Evolutionary conservation across 2,888 invertebrate genomes (phyloP).

Genomic region (Bruchidius siliquastri): DNA sequence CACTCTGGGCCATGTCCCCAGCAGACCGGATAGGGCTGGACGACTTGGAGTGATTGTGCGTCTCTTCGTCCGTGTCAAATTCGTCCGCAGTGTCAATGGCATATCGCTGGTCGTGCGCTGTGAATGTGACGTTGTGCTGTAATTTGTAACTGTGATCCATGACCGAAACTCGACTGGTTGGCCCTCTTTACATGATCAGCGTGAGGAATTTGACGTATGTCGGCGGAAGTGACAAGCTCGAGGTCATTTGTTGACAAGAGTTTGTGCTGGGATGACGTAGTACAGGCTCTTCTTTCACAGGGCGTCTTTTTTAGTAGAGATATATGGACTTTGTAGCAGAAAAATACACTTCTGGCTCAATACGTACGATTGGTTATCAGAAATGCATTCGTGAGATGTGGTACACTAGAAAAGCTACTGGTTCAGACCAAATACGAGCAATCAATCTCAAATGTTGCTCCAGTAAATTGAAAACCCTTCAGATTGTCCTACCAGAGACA

Average conservation of each 20-base stretch:
- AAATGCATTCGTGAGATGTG: too few species aligned
- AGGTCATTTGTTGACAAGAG: not conserved
- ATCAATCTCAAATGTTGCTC: too few species aligned
- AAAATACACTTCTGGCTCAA: too few species aligned
- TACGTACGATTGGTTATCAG: too few species aligned
- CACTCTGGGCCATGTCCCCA: conserved; percentile 20
- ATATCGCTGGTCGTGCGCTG: conserved; percentile 9
- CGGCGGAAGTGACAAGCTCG: not conserved
- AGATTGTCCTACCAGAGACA: too few species aligned
- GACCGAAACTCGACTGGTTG: conserved; percentile 7
- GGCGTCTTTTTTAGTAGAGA: too few species aligned
- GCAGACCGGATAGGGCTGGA: conserved; percentile 17
- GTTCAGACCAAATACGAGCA: too few species aligned
- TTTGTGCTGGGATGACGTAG: not conserved
- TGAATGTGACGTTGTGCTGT: conserved; percentile 13
- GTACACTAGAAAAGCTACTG: too few species aligned
- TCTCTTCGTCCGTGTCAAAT: conserved; percentile 7
- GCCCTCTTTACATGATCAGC: not conserved
- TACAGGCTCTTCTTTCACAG: too few species aligned
- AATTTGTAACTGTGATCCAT: conserved; percentile 14
- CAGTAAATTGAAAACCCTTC: too few species aligned
- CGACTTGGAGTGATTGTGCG: conserved; percentile 1
- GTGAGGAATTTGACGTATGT: not conserved
- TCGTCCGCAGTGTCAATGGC: conserved; percentile 9
- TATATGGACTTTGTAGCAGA: too few species aligned